Evolutionary conservation across 2,113 vertebrate genomes (phyloP).

Genomic region (Etheostoma cragini): DNA sequence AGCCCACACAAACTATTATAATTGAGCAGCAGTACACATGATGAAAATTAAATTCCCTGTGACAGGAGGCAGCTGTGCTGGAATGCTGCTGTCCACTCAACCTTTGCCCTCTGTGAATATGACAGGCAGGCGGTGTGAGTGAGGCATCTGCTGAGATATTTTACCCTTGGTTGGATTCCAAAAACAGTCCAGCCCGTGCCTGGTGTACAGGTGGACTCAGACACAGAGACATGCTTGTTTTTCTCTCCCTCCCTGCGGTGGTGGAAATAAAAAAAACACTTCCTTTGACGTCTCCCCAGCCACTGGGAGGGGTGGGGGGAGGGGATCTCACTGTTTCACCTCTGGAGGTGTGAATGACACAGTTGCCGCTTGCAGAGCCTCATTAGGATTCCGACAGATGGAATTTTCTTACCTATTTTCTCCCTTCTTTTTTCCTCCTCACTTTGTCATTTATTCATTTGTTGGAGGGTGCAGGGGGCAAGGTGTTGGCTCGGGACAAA

Average conservation of each 20-base stretch:
- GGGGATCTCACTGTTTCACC: conserved; percentile 67
- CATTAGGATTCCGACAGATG: conserved; percentile 83
- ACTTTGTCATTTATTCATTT: conserved; percentile 69
- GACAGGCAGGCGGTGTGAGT: conserved; percentile 30
- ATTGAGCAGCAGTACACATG: conserved; percentile 40
- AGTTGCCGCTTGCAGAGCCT: conserved; percentile 61
- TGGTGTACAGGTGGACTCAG: conserved; percentile 29
- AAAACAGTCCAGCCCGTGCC: neutral
- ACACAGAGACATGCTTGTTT: conserved; percentile 27
- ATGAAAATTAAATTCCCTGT: conserved; percentile 41
- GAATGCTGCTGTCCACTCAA: conserved; percentile 60
- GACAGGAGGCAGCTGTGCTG: conserved; percentile 58
- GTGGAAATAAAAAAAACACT: conserved; percentile 40
- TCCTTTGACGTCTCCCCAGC: conserved; percentile 40
- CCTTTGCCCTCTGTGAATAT: conserved; percentile 63
- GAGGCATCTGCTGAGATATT: conserved; percentile 72
- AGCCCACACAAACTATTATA: conserved; percentile 37
- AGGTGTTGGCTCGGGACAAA: conserved; percentile 63
- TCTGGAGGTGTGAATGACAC: conserved; percentile 79
- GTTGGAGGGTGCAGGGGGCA: conserved; percentile 59
- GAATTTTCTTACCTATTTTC: conserved; percentile 62
- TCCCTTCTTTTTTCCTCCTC: conserved; percentile 38
- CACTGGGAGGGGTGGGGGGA: conserved; percentile 6
- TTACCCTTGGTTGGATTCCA: conserved; percentile 59
- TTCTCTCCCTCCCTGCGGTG: conserved; percentile 26